Conservation (phyloP, 2,113 vertebrate genomes). For the Tursiops truncatus region DNA sequence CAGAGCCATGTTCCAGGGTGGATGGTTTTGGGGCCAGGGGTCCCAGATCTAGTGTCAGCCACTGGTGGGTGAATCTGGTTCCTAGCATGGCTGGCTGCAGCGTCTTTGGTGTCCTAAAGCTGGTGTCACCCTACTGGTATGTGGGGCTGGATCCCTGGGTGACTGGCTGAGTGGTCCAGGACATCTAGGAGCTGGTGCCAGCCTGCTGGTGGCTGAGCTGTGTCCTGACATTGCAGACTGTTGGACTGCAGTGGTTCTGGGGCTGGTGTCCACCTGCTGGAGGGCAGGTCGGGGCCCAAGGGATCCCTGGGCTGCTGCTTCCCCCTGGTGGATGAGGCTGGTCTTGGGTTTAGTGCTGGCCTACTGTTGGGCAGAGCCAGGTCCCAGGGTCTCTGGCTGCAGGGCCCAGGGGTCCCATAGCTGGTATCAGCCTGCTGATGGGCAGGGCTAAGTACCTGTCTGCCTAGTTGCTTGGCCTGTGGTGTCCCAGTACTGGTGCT, state of each 20-base stretch:
- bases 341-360: not conserved
- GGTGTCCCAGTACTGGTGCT: not conserved
- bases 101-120: not conserved
- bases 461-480: not conserved
- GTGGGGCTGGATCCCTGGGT: not conserved
- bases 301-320: not conserved
- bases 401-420: not conserved
- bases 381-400: not conserved
- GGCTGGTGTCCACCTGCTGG: not conserved
- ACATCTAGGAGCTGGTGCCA: not conserved
- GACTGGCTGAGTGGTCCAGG: not conserved
- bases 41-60: not conserved
- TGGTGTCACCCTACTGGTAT: not conserved
- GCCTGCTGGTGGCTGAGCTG: not conserved
- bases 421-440: not conserved
- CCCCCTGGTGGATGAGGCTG: not conserved
- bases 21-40: not conserved
- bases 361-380: not conserved
- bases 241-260: not conserved
- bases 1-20: not conserved
- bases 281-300: not conserved
- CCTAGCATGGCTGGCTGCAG: not conserved
- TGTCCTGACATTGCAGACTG: not conserved
- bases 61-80: not conserved
- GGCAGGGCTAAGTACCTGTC: not conserved